Evolutionary conservation across 2,888 invertebrate genomes (phyloP), one percentile per base, ranked within the genome.

Genomic region (Himalopsyche japonica): DNA sequence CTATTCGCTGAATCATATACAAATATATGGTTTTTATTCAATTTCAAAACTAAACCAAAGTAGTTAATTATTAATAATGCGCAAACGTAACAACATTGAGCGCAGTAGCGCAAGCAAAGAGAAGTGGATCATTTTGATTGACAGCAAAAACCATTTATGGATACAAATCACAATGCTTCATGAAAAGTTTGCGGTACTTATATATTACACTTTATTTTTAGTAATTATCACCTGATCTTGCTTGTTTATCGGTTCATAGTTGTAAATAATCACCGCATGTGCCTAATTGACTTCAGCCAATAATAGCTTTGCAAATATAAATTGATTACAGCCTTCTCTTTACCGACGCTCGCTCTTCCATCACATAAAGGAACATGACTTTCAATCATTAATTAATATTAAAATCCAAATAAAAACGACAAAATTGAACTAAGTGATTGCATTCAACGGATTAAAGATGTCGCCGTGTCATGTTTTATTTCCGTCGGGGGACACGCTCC

Each of bases 301-400:
- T 43, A 15, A 15, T 15, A 15, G 4, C 15, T 43, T 43, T 43
- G 15, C 43, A 43, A 43, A 43, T 43, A 43, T 43, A 43, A 3
- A 15, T 4, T 15, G 2, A 43, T 15, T 15, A 43, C 43, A 43
- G 15, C 43, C 70, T 30, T 70, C 70, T 27, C 70, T 70, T 27
- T 70, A 30, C 70, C 27, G 27, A 15, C 30, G 70, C 30, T 5
- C 27, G 70, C 70, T 24, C 27, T 27, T 27, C 34, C n/a, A 77
- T 77, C 77, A 77, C 77, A 77, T 77, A 77, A 77, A 77, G 34
- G 77, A 77, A 77, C 77, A 77, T 77, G 37, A 77, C 77, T 37
- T 34, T 37, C 77, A 77, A 43, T 70, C 12, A 77, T 37, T 77
- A 77, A 34, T 77, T 77, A n/a, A 37, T 37, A 77, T 37, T 20